Conservation (phyloP, 2,888 invertebrate species). For the Papilio elwesi region DNA sequence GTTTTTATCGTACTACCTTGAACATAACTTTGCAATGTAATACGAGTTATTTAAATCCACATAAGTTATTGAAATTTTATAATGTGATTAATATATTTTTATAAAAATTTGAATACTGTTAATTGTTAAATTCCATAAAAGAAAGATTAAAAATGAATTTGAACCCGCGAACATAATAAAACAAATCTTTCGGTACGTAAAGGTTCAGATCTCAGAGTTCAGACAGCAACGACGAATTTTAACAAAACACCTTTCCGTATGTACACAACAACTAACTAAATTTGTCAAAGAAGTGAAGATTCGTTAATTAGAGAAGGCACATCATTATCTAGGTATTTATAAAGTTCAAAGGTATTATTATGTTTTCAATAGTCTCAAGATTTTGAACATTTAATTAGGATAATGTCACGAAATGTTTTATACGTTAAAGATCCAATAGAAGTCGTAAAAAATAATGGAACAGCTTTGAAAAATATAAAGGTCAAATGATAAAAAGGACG, state of each 20-base stretch:
- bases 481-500: background rate
- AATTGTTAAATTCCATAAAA: background rate
- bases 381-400: slow-evolving; percentile 61
- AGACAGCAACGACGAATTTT: background rate
- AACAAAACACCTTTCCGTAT: background rate
- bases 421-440: background rate
- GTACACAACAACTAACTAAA: background rate
- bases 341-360: slow-evolving; percentile 53
- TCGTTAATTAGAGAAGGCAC: slow-evolving; percentile 54
- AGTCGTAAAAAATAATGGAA: background rate
- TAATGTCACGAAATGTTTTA: slow-evolving; percentile 1
- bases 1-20: background rate
- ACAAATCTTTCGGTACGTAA: too few relatives aligned
- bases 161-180: too few relatives aligned
- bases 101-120: background rate
- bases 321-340: slow-evolving; percentile 59
- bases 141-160: background rate
- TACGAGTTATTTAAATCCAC: background rate
- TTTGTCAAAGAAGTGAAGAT: slow-evolving; percentile 1
- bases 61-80: background rate
- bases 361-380: slow-evolving; percentile 46
- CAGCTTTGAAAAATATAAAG: background rate
- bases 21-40: background rate
- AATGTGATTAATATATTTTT: background rate
- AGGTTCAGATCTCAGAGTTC: too few relatives aligned